A percentile compares a stretch with the other conserved stretches of the same genome.
phyloP scores from a whole-genome alignment of 2,888 invertebrate genomes.

The Crepidodera aurea region DNA sequence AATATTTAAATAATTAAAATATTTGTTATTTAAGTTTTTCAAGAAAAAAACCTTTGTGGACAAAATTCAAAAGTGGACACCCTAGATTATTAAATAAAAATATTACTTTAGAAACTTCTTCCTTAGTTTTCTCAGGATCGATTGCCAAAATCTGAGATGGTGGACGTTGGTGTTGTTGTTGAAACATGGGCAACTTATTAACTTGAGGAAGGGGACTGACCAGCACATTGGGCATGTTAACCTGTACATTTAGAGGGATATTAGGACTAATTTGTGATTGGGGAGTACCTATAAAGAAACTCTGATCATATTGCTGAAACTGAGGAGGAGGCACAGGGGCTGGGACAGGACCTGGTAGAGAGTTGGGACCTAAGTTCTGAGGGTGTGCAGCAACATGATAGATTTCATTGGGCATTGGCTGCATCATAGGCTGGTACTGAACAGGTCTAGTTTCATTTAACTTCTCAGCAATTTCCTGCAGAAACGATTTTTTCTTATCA shows the following conservation, averaged over 20 bases:
- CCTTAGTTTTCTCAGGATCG: no score
- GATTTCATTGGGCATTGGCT: neutral
- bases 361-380: constrained; percentile 29
- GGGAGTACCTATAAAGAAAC: constrained; percentile 53
- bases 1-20: no score
- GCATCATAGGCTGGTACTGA: constrained; percentile 6
- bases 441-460: constrained; percentile 45
- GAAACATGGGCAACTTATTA: neutral
- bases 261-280: neutral
- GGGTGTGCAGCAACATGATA: constrained; percentile 20
- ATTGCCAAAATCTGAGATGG: no score
- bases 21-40: no score
- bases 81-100: neutral
- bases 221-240: neutral
- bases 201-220: neutral
- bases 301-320: constrained; percentile 51
- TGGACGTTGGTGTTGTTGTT: neutral
- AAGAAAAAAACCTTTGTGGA: no score
- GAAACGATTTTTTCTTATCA: constrained; percentile 52
- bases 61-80: no score
- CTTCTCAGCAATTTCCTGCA: constrained; percentile 58
- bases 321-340: constrained; percentile 37
- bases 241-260: neutral
- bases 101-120: constrained; percentile 45
- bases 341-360: constrained; percentile 44